These are phyloP conservation scores for Drosophila insularis DNA, from an alignment of 1,140 invertebrate species.

Conservation along the genomic window DNA sequence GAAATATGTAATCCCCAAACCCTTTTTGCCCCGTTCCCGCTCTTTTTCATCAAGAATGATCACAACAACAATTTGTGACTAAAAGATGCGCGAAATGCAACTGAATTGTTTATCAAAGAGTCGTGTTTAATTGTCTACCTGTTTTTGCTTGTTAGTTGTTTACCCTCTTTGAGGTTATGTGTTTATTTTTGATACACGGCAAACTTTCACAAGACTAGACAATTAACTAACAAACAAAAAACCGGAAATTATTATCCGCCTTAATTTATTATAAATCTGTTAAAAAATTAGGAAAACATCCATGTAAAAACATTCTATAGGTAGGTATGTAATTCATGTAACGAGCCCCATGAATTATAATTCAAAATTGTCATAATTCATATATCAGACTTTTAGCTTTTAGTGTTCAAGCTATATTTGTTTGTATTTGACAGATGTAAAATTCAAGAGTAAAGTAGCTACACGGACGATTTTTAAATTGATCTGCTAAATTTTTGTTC, in stretches of 20 bases:
- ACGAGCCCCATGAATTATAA: no score
- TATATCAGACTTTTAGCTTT: no score
- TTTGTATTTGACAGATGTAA: no score
- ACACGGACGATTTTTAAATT: no score
- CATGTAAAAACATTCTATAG: no score
- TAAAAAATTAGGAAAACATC: no score
- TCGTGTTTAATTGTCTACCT: not conserved
- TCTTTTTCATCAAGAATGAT: not conserved
- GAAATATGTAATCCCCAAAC: slow-evolving; percentile 7
- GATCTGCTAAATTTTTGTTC: no score
- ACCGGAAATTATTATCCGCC: no score
- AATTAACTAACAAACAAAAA: not conserved
- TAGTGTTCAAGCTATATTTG: no score
- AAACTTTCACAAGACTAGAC: not conserved
- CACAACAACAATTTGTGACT: slow-evolving; percentile 19
- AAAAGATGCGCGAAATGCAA: not conserved
- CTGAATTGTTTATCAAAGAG: not conserved
- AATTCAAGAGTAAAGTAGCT: no score
- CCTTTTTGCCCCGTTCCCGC: not conserved
- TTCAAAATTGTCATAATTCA: no score
- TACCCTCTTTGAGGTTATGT: slow-evolving; percentile 69
- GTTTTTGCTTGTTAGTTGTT: slow-evolving; percentile 46
- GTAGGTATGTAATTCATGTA: no score
- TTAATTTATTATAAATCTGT: not conserved
- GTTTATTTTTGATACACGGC: slow-evolving; percentile 31